phyloP scores from a whole-genome alignment of 2,113 vertebrate genomes.

The Epinephelus cyanopodus region DNA sequence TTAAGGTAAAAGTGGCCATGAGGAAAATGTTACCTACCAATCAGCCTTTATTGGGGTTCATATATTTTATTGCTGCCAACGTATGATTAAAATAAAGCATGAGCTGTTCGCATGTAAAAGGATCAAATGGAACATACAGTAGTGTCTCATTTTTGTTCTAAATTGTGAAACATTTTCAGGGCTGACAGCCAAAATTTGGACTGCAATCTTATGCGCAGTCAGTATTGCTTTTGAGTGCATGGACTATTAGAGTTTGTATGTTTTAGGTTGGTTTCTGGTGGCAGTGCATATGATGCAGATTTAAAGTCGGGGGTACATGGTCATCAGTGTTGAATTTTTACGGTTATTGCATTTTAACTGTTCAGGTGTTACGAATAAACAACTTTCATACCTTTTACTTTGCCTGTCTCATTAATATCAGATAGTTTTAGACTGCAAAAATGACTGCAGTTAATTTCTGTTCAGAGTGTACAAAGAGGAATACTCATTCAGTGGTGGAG shows the following conservation, averaged over 20 bases:
- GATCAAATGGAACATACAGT: background rate
- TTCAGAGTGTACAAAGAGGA: too few relatives aligned
- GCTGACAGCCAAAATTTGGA: background rate
- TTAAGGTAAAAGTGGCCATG: background rate
- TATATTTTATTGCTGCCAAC: background rate
- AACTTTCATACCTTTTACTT: constrained; percentile 18
- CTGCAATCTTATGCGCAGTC: too few relatives aligned
- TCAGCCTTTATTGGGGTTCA: background rate
- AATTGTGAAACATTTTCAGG: background rate
- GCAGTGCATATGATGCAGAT: background rate
- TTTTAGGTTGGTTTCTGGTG: background rate
- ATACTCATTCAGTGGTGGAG: too few relatives aligned
- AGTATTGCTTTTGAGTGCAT: background rate
- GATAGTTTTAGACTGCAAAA: background rate
- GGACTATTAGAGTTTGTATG: background rate
- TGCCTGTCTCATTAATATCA: background rate
- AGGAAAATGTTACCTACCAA: background rate
- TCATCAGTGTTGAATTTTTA: constrained; percentile 23
- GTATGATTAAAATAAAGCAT: background rate
- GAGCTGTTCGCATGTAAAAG: background rate
- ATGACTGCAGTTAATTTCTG: background rate
- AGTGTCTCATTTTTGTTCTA: background rate
- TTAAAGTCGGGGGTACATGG: background rate
- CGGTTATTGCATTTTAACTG: constrained; percentile 11
- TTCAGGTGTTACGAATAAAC: constrained; percentile 49